Evolutionary conservation across 1,140 invertebrate species (phyloP), one percentile per base, ranked within the genome.

Genomic region (Magallana gigas): DNA sequence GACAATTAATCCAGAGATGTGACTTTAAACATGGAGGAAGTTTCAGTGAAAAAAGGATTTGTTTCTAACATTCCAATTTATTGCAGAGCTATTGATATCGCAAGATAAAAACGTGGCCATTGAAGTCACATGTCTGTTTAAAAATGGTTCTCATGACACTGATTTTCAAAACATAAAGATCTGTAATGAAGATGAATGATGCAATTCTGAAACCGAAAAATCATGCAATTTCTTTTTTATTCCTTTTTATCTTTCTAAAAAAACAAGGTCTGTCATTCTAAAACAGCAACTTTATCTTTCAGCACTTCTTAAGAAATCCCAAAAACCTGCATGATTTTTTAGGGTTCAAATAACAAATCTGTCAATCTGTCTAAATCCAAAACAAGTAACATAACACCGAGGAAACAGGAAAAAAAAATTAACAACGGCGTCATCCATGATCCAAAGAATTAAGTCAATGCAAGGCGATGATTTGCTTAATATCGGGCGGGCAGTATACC

Each of bases 401-500:
- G 68, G 68, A 76, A 76, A 76, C 23, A 76, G 23, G 68, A 76
- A 76, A 76, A 71, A 48, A 48, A 76, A 71, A 71, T 71, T 36
- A 71, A 76, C 68, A 76, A 76, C 68, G 68, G 68, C 8, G 68
- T 76, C 68, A 76, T 76, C 68, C 68, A 76, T 76, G 68, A 76
- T 76, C 68, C 68, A 76, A 76, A 76, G 68, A 76, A 29, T 29
- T 76, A 76, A 23, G 68, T 76, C 68, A 76, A 76, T 76, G 68
- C 68, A 76, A 76, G 68, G 36, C 29, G 29, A 71, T 71, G 64
- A 36, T 76, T 71, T 18, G n/a, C 23, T 76, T 76, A 48, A 76
- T 12, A 76, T 76, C 68, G 23, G 36, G 36, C 23, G 68, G 68
- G 23, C 68, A 76, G 36, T 48, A 76, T 96, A 98, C 98, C 97